Conservation (phyloP, 2,888 invertebrate genomes). For the Rhynchonema sp. region DNA sequence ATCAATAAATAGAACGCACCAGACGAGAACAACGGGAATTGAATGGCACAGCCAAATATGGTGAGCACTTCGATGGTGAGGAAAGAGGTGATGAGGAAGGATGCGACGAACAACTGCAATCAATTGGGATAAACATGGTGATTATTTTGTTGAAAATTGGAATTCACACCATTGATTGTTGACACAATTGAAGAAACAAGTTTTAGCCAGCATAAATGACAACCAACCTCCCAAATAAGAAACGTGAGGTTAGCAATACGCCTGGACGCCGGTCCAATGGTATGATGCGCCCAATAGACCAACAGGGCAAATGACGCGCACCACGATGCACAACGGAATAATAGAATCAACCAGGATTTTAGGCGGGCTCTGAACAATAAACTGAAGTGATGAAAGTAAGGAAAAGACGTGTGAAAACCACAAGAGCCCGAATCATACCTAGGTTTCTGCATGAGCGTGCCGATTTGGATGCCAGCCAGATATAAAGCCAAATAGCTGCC, state of each 20-base stretch:
- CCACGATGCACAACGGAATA: constrained; percentile 4
- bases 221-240: constrained; percentile 52
- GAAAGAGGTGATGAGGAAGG: constrained; percentile 4
- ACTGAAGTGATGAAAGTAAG: too few relatives aligned
- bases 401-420: neutral
- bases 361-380: constrained; percentile 12
- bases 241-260: constrained; percentile 64
- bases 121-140: too few relatives aligned
- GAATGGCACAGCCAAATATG: constrained; percentile 12
- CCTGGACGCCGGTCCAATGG: constrained; percentile 42
- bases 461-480: constrained; percentile 39
- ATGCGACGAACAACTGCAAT: constrained; percentile 4
- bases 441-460: neutral
- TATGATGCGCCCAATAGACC: constrained; percentile 8
- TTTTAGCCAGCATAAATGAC: too few relatives aligned
- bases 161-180: too few relatives aligned
- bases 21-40: constrained; percentile 14
- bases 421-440: neutral
- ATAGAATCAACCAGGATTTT: constrained; percentile 10
- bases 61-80: constrained; percentile 12
- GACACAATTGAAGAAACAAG: too few relatives aligned
- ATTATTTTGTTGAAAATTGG: too few relatives aligned
- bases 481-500: constrained; percentile 67
- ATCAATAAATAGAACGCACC: constrained; percentile 2
- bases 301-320: constrained; percentile 9